Evolutionary conservation across 53 echinoderm and acorn worm genomes (phyloP).

Genomic region (Antedon mediterranea): DNA sequence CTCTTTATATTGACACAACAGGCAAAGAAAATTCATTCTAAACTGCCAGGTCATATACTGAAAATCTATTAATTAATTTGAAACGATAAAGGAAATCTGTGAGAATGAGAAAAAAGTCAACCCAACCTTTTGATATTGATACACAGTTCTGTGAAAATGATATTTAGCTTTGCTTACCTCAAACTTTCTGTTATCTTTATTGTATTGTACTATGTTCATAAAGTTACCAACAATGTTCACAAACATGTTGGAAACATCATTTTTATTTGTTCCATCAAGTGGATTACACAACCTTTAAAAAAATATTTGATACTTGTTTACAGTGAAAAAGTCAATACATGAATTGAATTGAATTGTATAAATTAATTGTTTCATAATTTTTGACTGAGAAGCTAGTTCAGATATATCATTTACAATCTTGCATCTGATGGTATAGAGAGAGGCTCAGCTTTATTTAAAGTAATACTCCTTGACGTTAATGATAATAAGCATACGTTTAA

Average conservation of each 20-base stretch:
- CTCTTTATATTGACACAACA: too few species aligned
- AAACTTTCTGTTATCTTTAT: slow-evolving; percentile 86
- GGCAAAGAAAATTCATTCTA: too few species aligned
- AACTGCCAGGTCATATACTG: too few species aligned
- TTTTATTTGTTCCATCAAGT: slow-evolving; percentile 42
- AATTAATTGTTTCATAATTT: too few species aligned
- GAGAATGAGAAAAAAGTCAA: too few species aligned
- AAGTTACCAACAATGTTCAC: slow-evolving; percentile 68
- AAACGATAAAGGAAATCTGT: too few species aligned
- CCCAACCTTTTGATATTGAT: too few species aligned
- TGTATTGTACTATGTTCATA: slow-evolving; percentile 81
- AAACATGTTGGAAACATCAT: slow-evolving; percentile 55
- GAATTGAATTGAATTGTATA: too few species aligned
- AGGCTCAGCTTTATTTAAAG: slow-evolving; percentile 73
- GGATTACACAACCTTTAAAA: slow-evolving; percentile 54
- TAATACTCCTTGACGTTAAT: slow-evolving; percentile 44
- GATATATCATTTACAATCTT: slow-evolving; percentile 67
- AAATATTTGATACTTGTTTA: too few species aligned
- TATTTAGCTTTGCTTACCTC: slow-evolving; percentile 35
- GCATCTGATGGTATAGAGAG: slow-evolving; percentile 39
- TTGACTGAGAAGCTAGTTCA: slow-evolving; percentile 54
- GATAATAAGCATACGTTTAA: slow-evolving; percentile 48
- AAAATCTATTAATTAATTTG: too few species aligned
- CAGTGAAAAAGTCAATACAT: too few species aligned
- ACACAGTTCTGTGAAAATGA: too few species aligned